Base-by-base conservation (phyloP, 2,113 vertebrate species). In the Dinomys branickii region DNA sequence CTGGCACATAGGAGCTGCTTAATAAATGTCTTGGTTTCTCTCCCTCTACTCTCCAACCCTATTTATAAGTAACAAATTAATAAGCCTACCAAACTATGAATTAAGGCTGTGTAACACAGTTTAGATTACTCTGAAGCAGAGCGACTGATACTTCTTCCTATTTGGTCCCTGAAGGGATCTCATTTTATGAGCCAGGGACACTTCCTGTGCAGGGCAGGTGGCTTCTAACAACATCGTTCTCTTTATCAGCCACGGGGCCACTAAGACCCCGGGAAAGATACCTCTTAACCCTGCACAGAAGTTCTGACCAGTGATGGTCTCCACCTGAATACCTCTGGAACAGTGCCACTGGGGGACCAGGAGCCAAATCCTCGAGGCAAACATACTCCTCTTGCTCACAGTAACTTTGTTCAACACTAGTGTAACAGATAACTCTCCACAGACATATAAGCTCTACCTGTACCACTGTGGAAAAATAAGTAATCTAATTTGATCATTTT, bases 381-480 rank as follows among this genome's bases (percentile, higher is more conserved):
- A 85, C n/a, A 77, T 13, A 58, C 13, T 58, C 24, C 22, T 93
- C 69, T 77, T 82, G 52, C 59, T 92, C 78, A 61, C 20, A 89
- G 59, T 94, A 89, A 82, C 33, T 38, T 93, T 97, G 96, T 90
- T 86, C 17, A 97, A 59, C 69, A 96, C 35, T 3, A 17, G 71
- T n/a, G n/a, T 91, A 82, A 56, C 41, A 89, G 83, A 73, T 97
- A 47, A 33, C 58, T 88, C 95, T 87, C 85, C 97, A 94, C 77
- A 94, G 88, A 96, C 96, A 77, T 94, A 95, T 93, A 97, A 91
- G 54, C 44, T 94, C 97, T 93, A 69, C 77, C 54, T 90, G 97
- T 93, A 69, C 71, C 61, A 78, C 26, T 92, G 41, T 93, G 96
- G 97, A 97, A 98, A 97, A 98, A 85, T 96, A 71, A 38, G 65